Conservation (phyloP, 64 coral and sea anemone species). For the Montipora efflorescens region DNA sequence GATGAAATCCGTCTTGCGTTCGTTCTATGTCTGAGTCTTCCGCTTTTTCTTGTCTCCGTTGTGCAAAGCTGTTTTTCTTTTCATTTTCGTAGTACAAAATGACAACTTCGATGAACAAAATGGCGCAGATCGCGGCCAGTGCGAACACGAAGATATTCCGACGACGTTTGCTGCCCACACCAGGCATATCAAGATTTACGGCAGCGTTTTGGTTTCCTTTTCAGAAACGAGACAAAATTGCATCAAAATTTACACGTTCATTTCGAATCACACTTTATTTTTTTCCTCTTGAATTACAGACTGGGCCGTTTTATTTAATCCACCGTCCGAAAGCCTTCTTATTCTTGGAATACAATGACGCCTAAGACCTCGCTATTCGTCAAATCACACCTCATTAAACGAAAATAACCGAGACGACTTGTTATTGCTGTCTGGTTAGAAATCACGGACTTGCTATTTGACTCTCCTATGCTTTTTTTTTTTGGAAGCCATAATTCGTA, state of each 20-base stretch:
- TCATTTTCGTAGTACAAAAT: not conserved
- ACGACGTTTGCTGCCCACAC: not conserved
- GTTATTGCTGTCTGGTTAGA: too few relatives aligned
- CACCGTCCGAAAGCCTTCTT: too few relatives aligned
- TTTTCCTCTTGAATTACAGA: not conserved
- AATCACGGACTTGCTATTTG: too few relatives aligned
- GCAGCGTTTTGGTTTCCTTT: not conserved
- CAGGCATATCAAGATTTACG: not conserved
- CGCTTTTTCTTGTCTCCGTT: too few relatives aligned
- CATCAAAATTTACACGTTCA: not conserved
- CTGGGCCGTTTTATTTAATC: not conserved
- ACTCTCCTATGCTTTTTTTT: too few relatives aligned
- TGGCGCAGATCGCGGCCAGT: not conserved
- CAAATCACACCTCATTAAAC: too few relatives aligned
- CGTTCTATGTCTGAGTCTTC: too few relatives aligned
- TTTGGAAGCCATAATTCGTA: too few relatives aligned
- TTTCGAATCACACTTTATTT: not conserved
- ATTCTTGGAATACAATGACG: too few relatives aligned
- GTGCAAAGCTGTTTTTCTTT: not conserved
- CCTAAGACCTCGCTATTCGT: too few relatives aligned
- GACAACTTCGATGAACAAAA: constrained; percentile 12
- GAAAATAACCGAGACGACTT: too few relatives aligned
- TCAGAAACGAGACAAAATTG: not conserved
- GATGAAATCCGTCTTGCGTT: too few relatives aligned
- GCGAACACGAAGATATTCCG: not conserved